phyloP scores from a whole-genome alignment of 2,888 invertebrate genomes.

The Hyposoter didymator region DNA sequence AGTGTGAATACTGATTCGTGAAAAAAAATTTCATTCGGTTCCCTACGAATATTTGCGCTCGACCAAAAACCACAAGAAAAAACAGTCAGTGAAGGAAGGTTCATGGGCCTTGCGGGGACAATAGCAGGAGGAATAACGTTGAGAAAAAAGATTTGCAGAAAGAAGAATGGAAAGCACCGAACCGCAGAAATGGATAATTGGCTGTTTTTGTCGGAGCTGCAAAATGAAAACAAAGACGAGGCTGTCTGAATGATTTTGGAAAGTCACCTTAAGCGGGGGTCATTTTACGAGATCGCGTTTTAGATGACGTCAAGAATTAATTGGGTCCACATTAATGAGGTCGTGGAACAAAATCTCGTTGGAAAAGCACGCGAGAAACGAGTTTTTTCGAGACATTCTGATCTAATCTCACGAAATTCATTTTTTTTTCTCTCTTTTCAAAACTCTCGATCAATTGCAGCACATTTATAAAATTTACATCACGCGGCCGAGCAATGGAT shows the following conservation, averaged over 20 bases:
- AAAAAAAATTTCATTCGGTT: neutral
- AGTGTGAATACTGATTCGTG: neutral
- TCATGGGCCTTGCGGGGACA: neutral
- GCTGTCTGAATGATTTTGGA: neutral
- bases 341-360: conserved; percentile 2
- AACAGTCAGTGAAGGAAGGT: neutral
- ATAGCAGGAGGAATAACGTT: neutral
- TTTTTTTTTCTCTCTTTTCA: neutral
- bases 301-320: neutral
- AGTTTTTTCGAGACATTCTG: neutral
- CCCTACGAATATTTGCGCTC: neutral
- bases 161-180: neutral
- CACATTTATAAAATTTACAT: conserved; percentile 4
- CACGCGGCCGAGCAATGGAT: neutral
- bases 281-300: neutral
- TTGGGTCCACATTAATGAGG: conserved; percentile 14
- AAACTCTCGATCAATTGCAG: neutral
- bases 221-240: neutral
- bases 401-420: neutral
- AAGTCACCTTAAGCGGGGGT: conserved; percentile 8
- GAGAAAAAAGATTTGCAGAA: neutral
- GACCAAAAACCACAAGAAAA: neutral
- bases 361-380: conserved; percentile 10
- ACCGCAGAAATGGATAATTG: neutral
- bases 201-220: neutral